Base-by-base conservation (phyloP, 2,888 invertebrate genomes). In the Neuroscelio doddi region DNA sequence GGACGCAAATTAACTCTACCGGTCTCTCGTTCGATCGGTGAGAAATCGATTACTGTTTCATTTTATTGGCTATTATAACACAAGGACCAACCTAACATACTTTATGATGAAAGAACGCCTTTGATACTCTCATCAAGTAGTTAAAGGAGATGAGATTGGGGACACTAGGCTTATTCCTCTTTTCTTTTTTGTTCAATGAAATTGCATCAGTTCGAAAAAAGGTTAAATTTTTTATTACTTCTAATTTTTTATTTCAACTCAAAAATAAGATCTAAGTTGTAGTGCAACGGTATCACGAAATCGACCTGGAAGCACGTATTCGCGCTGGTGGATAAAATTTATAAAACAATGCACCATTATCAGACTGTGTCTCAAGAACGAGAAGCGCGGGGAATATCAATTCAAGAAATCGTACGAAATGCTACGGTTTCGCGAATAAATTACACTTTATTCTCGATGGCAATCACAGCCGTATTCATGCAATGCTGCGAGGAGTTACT, bases 391-490 rank as follows among this genome's bases (percentile, higher is more conserved):
- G 42, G 77, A 77, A 77, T 77, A 77, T 73, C 74, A 77, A 77
- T 70, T 68, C 44, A 30, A 56, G 49, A 56, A 76, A 74, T 73
- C 71, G 64, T 8, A 7, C 12, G 34, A 9, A 70, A 66, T 61
- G 62, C 15, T 52, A 16, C 15, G 21, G 75, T 70, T 70, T 72
- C 68, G 55, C 66, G 78, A 75, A 74, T 78, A 82, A 82, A 82
- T 82, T 79, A 79, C 74, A 77, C 74, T 80, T 81, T 73, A 75
- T 74, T 73, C 73, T 73, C 77, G 75, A 80, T 78, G 70, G 77
- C 82, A 82, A 82, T 82, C 82, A 82, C 80, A 72, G 80, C 50
- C 66, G 74, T 78, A 82, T 82, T 82, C 82, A 71, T 38, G 52
- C 64, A 53, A 61, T 61, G 62, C 67, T 64, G 65, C 36, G 38